Base-by-base conservation (phyloP, 2,113 vertebrate genomes). In the Zootoca vivipara region DNA sequence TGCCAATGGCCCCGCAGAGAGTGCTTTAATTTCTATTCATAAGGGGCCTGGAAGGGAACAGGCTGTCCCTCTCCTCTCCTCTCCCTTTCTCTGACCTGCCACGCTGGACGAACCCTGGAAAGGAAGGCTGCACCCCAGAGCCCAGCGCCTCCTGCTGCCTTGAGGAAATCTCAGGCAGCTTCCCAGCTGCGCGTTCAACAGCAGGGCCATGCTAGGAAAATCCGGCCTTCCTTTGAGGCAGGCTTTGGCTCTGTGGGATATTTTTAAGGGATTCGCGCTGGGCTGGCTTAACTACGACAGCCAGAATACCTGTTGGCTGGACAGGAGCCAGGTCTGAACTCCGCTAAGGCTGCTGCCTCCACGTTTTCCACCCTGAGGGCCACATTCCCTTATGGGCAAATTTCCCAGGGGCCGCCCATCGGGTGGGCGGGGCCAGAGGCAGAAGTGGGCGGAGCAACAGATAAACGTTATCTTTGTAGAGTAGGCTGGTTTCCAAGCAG, bases 1-100 rank as follows among this genome's bases (percentile, higher is more conserved):
- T 0, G 52, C 69, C 30, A 38, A 0, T 38, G 0, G 62, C 67
- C 18, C 67, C 0, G 1, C 42, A 0, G 1, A 40, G 72, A n/a
- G 62, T 46, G 26, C 42, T 52, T 87, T 56, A 0, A 18, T 87
- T 72, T 38, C 77, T 65, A 6, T 56, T 87, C 64, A 7, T 62
- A 46, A 42, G 18, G 26, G 0, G 74, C 58, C 0, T 26, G 0
- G 5, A n/a, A 0, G 24, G 82, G 30, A 72, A 42, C 78, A 4
- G n/a, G n/a, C 40, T 74, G 2, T n/a, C 65, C 13, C 64, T 58
- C 73, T 74, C 35, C 64, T 58, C 73, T 74, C 35, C 58, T 62
- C 58, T 62, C 58, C 18, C 58, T 62, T 20, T 4, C 58, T 62
- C 58, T 62, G 3, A 46, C 28, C 0, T 0, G 4, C 1, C 0